phyloP scores from a whole-genome alignment of 2,797 vertebrate species.

The Melanotaenia boesemani region DNA sequence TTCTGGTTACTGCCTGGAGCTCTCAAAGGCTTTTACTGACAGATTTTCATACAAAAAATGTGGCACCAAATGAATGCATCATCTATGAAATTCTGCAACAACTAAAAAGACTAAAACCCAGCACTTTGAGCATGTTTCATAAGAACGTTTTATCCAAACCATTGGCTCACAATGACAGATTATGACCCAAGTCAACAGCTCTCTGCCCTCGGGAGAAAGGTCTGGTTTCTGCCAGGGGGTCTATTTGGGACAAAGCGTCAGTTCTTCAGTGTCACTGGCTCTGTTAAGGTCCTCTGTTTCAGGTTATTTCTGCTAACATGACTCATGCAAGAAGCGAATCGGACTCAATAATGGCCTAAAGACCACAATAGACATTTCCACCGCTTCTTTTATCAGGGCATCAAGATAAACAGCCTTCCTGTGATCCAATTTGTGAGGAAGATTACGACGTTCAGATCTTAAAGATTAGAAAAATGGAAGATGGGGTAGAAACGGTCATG shows the following conservation, averaged over 20 bases:
- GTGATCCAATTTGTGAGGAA: conserved; percentile 32
- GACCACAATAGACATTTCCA: conserved; percentile 57
- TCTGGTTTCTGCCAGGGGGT: conserved; percentile 42
- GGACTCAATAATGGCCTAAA: conserved; percentile 56
- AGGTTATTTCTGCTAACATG: conserved; percentile 70
- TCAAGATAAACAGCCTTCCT: conserved; percentile 45
- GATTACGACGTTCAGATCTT: conserved; percentile 24
- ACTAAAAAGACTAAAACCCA: conserved; percentile 13
- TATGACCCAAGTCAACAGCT: conserved; percentile 49
- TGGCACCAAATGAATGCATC: neutral
- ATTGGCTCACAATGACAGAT: conserved; percentile 30
- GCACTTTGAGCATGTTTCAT: conserved; percentile 16
- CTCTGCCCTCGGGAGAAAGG: conserved; percentile 44
- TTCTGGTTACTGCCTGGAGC: neutral
- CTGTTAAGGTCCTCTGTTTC: conserved; percentile 61
- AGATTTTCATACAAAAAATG: conserved; percentile 1
- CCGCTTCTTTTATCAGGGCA: conserved; percentile 44
- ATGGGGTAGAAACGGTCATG: neutral
- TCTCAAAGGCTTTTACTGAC: too few species aligned
- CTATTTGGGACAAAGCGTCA: conserved; percentile 57
- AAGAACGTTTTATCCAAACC: conserved; percentile 16
- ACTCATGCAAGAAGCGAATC: conserved; percentile 65
- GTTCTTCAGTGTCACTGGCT: conserved; percentile 66
- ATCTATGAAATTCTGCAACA: conserved; percentile 10
- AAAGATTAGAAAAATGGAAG: neutral